Evolutionary conservation across 2,113 vertebrate species (phyloP).

Genomic region (Cebidichthys violaceus): DNA sequence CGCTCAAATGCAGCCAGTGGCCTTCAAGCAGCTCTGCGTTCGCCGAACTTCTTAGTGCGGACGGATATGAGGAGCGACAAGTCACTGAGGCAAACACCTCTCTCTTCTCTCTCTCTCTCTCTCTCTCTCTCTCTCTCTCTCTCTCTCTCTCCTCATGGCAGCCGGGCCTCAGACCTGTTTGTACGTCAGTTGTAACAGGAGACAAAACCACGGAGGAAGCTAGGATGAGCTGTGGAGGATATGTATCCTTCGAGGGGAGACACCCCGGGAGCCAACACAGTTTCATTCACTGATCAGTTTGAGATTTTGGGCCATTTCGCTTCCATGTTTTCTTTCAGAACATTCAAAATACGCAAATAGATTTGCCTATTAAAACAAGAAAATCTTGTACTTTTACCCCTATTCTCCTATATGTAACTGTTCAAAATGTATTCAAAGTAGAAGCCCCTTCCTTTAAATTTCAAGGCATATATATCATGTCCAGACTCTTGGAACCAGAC

Average conservation of each 20-base stretch:
- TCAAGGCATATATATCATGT: neutral
- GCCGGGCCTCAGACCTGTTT: conserved; percentile 35
- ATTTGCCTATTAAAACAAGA: too few relatives aligned
- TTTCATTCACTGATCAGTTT: too few relatives aligned
- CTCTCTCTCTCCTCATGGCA: too few relatives aligned
- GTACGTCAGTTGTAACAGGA: neutral
- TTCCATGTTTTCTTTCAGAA: too few relatives aligned
- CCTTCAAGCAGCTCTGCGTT: conserved; percentile 54
- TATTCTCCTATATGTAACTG: neutral
- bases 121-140: too few relatives aligned
- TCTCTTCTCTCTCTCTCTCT: conserved; percentile 28
- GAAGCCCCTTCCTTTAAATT: neutral
- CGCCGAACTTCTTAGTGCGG: conserved; percentile 51
- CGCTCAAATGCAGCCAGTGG: conserved; percentile 31
- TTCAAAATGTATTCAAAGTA: neutral
- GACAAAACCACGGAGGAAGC: neutral
- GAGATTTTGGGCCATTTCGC: too few relatives aligned
- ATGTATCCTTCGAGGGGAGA: neutral
- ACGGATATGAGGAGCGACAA: conserved; percentile 65
- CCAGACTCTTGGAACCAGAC: neutral
- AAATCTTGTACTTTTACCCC: neutral
- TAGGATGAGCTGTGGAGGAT: neutral
- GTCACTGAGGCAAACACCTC: conserved; percentile 56
- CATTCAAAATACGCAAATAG: too few relatives aligned
- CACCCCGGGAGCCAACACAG: neutral